These are phyloP conservation scores for Eulemur macaco DNA, from an alignment of 2,113 vertebrate genomes.

Conservation along the genomic window DNA sequence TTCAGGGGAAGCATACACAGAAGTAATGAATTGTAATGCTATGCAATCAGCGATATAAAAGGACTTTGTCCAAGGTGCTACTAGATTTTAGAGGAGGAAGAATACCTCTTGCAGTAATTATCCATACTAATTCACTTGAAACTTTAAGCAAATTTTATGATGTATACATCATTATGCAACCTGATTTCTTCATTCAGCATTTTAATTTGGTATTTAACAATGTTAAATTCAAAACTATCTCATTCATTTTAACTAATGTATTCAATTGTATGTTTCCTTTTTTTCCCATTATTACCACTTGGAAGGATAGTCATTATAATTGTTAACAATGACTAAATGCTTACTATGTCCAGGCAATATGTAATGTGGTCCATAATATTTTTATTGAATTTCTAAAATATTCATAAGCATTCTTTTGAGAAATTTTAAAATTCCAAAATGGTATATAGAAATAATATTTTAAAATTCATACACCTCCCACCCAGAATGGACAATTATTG, in stretches of 20 bases:
- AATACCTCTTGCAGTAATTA: neutral
- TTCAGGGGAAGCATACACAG: neutral
- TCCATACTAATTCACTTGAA: too few species aligned
- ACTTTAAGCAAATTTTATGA: neutral
- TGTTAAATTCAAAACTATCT: neutral
- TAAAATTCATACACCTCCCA: neutral
- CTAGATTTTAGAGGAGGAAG: neutral
- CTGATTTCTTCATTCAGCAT: neutral
- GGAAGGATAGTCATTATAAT: neutral
- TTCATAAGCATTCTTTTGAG: neutral
- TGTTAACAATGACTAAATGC: neutral
- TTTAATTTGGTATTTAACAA: neutral
- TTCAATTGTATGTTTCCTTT: neutral
- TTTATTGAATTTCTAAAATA: neutral
- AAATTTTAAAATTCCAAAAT: neutral
- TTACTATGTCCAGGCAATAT: neutral
- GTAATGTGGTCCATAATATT: neutral
- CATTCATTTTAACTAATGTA: neutral
- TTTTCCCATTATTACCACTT: too few species aligned
- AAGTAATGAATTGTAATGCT: neutral
- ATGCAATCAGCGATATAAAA: neutral
- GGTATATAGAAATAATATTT: neutral
- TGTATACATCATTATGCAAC: neutral
- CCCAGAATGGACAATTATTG: neutral
- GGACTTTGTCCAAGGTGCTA: neutral